Percentiles rank a stretch among this genome's conserved stretches.
Evolutionary conservation across 2,797 vertebrate genomes (phyloP).

Genomic region (Mastacembelus armatus): DNA sequence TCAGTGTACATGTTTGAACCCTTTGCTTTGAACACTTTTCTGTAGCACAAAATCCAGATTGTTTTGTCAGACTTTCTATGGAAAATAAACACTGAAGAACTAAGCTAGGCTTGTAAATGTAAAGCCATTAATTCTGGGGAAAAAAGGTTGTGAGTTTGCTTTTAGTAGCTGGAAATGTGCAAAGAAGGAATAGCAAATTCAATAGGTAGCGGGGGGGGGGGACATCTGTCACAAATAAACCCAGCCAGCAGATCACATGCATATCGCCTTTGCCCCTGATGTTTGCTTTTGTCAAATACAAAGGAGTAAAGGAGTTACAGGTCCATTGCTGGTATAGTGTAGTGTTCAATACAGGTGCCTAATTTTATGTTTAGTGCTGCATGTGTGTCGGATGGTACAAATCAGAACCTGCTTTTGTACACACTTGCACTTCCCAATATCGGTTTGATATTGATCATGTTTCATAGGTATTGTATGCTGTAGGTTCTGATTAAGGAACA

Average conservation of each 20-base stretch:
- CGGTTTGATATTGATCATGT: too few species aligned
- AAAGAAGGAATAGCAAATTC: conserved; percentile 24
- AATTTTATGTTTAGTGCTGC: too few species aligned
- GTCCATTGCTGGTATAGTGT: too few species aligned
- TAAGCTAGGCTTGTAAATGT: conserved; percentile 18
- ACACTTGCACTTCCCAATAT: too few species aligned
- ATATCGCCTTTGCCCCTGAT: conserved; percentile 4
- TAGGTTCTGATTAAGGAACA: not conserved
- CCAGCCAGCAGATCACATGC: conserved; percentile 15
- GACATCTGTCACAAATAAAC: conserved; percentile 25
- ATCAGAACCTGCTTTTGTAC: not conserved
- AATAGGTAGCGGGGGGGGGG: conserved; percentile 8
- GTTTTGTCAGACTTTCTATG: conserved; percentile 35
- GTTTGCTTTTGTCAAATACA: conserved; percentile 46
- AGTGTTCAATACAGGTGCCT: too few species aligned
- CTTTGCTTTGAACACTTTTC: conserved; percentile 3
- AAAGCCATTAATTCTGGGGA: conserved; percentile 5
- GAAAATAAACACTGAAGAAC: conserved; percentile 18
- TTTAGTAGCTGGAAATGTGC: conserved; percentile 34
- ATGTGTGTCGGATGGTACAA: conserved; percentile 3
- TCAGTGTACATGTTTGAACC: conserved; percentile 1
- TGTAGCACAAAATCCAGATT: conserved; percentile 12
- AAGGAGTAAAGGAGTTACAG: not conserved
- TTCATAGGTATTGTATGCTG: conserved; percentile 4
- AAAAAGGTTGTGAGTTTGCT: conserved; percentile 4